Percentiles rank a stretch among this genome's conserved stretches.
phyloP scores from a whole-genome alignment of 1,140 invertebrate species.

The Chymomyza costata region DNA sequence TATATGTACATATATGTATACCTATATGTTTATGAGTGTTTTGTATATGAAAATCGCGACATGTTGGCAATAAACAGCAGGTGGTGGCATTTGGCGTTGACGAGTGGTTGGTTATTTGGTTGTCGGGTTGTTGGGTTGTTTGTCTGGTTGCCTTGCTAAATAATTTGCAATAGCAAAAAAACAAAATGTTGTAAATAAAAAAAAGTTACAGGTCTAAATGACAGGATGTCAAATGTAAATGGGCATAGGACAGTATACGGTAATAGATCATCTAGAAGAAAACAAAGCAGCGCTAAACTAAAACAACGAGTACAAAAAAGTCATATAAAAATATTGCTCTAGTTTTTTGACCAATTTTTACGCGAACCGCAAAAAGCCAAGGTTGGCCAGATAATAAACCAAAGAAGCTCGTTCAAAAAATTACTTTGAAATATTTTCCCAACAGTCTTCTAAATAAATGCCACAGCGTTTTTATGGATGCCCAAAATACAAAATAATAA shows the following conservation, averaged over 20 bases:
- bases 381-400: constrained; percentile 1
- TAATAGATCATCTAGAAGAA: too few relatives aligned
- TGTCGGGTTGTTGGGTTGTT: not conserved
- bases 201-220: too few relatives aligned
- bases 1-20: too few relatives aligned
- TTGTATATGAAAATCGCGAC: constrained; percentile 65
- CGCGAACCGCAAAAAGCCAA: constrained; percentile 13
- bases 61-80: constrained; percentile 70
- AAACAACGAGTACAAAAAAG: constrained; percentile 8
- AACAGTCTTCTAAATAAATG: constrained; percentile 35
- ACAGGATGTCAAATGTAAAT: too few relatives aligned
- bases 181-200: too few relatives aligned
- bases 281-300: constrained; percentile 1
- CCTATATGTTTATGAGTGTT: too few relatives aligned
- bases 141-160: constrained; percentile 9
- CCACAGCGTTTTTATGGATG: constrained; percentile 19
- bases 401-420: constrained; percentile 27
- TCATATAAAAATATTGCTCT: constrained; percentile 35
- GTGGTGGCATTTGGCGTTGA: constrained; percentile 40
- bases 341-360: constrained; percentile 65
- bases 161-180: constrained; percentile 15
- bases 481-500: too few relatives aligned
- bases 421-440: constrained; percentile 48
- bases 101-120: not conserved
- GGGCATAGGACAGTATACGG: too few relatives aligned